These are phyloP conservation scores for Osmerus eperlanus DNA, from an alignment of 2,113 vertebrate genomes.

Conservation along the genomic window DNA sequence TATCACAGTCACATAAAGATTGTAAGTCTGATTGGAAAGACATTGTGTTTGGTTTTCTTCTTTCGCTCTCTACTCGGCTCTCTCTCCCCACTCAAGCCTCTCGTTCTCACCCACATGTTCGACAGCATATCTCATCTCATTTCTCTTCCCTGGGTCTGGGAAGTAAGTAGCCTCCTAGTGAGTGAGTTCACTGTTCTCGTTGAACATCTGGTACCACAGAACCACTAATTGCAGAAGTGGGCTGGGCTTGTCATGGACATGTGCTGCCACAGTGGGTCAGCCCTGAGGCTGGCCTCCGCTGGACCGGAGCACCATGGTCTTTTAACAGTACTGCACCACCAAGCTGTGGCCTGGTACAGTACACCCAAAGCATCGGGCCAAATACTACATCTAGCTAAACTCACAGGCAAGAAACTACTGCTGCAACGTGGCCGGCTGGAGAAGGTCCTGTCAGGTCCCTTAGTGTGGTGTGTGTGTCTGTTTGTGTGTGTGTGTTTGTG, in stretches of 20 bases:
- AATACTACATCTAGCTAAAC: neutral
- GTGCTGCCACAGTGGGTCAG: constrained; percentile 13
- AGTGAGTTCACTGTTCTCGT: constrained; percentile 9
- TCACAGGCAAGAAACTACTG: neutral
- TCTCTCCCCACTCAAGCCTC: neutral
- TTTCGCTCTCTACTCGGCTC: neutral
- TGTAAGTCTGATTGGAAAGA: constrained; percentile 45
- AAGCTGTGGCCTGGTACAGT: neutral
- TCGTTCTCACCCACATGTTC: neutral
- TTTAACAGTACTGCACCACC: constrained; percentile 25
- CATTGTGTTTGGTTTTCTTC: neutral
- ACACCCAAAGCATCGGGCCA: neutral
- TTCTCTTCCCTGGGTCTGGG: neutral
- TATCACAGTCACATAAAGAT: constrained; percentile 45
- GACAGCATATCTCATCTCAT: neutral
- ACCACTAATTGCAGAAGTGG: constrained; percentile 28
- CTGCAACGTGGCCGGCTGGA: constrained; percentile 6
- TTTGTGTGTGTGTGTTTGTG: neutral
- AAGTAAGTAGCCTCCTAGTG: neutral
- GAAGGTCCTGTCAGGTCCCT: constrained; percentile 1
- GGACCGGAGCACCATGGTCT: constrained; percentile 9
- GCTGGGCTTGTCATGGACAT: constrained; percentile 6
- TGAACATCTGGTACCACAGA: constrained; percentile 38
- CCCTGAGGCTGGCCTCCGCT: constrained; percentile 23
- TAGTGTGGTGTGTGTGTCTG: neutral